A percentile compares a stretch with the other conserved stretches of the same genome.
These are phyloP conservation scores for Herminia tarsipennalis DNA, from an alignment of 2,888 invertebrate species.

Conservation along the genomic window DNA sequence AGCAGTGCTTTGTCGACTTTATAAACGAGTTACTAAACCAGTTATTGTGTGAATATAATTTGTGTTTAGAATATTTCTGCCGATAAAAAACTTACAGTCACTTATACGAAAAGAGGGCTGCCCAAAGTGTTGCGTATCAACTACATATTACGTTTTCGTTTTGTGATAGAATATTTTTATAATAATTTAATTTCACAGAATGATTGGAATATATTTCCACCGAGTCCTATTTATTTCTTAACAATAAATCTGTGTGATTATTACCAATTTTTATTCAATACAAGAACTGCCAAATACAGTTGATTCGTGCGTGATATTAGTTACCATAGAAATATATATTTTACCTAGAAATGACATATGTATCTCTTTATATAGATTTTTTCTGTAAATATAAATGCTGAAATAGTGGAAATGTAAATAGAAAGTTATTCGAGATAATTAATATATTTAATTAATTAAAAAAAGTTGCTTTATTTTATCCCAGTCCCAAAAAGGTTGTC, in stretches of 20 bases:
- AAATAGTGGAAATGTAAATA: conserved; percentile 76
- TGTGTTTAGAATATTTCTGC: too few species aligned
- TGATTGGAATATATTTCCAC: conserved; percentile 62
- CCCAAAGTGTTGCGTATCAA: too few species aligned
- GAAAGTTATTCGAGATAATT: conserved; percentile 68
- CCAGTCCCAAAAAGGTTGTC: too few species aligned
- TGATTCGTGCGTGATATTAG: conserved; percentile 79
- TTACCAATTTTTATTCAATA: conserved; percentile 27
- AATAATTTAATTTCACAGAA: conserved; percentile 52
- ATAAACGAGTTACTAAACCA: too few species aligned
- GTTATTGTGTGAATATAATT: too few species aligned
- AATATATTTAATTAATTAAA: conserved; percentile 54
- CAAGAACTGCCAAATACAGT: conserved; percentile 58
- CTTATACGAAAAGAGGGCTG: background rate
- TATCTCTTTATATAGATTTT: conserved; percentile 53
- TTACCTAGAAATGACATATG: conserved; percentile 51
- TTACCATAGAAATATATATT: conserved; percentile 72
- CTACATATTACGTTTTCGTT: conserved; percentile 65
- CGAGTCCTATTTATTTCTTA: conserved; percentile 69
- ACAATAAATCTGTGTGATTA: conserved; percentile 40
- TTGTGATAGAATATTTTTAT: conserved; percentile 52
- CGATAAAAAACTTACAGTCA: background rate
- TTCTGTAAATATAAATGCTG: conserved; percentile 72
- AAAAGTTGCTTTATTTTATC: conserved; percentile 5
- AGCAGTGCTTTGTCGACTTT: too few species aligned